phyloP scores from a whole-genome alignment of 2,797 vertebrate species.

The Tolypeutes matacus region DNA sequence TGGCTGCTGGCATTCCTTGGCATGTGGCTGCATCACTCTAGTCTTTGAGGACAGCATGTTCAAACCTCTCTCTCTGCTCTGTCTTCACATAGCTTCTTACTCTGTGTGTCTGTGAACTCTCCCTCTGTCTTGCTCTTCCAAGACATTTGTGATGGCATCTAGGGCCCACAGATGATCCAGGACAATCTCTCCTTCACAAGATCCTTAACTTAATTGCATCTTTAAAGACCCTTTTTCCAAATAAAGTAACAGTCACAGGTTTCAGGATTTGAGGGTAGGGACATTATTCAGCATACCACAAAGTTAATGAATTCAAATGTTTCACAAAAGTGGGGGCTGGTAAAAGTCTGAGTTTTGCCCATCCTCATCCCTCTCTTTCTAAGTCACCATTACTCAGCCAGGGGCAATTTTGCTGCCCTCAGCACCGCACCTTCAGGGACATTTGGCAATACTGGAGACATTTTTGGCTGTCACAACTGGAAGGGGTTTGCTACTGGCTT shows the following conservation, averaged over 20 bases:
- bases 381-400: background rate
- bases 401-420: background rate
- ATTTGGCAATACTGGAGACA: background rate
- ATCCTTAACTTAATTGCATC: background rate
- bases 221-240: too few relatives aligned
- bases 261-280: background rate
- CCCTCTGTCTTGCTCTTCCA: background rate
- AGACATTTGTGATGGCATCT: background rate
- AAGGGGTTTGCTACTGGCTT: background rate
- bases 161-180: background rate
- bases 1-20: background rate
- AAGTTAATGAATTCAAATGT: background rate
- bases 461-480: background rate
- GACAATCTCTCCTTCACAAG: background rate
- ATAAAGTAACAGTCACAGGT: background rate
- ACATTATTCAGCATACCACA: background rate
- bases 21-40: background rate
- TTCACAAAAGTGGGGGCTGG: background rate
- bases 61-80: background rate
- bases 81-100: background rate
- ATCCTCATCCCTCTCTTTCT: background rate
- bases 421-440: background rate
- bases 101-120: too few relatives aligned
- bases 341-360: background rate
- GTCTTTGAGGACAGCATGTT: conserved; percentile 10